These are phyloP conservation scores for Silurus lanzhouensis DNA, from an alignment of 2,797 vertebrate genomes.

Conservation along the genomic window DNA sequence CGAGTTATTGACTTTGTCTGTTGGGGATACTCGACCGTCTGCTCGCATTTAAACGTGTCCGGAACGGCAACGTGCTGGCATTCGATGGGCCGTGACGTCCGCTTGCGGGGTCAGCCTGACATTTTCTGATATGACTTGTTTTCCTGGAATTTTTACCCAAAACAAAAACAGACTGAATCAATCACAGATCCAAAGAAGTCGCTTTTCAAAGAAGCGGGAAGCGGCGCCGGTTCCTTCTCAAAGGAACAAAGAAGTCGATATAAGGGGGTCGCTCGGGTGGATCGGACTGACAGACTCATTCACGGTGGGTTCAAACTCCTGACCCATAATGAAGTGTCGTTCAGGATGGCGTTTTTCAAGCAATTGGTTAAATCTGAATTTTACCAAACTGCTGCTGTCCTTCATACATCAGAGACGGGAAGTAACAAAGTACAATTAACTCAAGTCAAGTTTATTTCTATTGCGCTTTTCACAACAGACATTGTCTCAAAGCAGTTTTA, in stretches of 20 bases:
- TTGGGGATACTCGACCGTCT: neutral
- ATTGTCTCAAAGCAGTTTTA: too few species aligned
- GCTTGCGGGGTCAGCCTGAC: neutral
- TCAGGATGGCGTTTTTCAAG: neutral
- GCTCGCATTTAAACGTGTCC: neutral
- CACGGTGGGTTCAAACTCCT: neutral
- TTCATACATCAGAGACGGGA: neutral
- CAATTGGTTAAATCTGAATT: neutral
- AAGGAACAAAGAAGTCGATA: conserved; percentile 14
- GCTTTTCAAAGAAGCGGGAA: neutral
- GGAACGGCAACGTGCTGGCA: neutral
- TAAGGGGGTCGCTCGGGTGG: neutral
- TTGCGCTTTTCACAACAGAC: too few species aligned
- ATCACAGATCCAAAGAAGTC: neutral
- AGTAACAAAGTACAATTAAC: too few species aligned
- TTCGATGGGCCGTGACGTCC: neutral
- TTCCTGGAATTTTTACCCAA: neutral
- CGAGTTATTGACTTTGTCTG: conserved; percentile 4
- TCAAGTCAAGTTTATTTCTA: too few species aligned
- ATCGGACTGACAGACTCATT: conserved; percentile 5
- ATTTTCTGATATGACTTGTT: conserved; percentile 8
- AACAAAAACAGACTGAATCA: conserved; percentile 5
- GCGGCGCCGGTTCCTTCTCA: neutral
- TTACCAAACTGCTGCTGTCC: neutral
- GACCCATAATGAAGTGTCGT: neutral